Conservation (phyloP, 1,140 invertebrate genomes). For the Heterodera schachtii region DNA sequence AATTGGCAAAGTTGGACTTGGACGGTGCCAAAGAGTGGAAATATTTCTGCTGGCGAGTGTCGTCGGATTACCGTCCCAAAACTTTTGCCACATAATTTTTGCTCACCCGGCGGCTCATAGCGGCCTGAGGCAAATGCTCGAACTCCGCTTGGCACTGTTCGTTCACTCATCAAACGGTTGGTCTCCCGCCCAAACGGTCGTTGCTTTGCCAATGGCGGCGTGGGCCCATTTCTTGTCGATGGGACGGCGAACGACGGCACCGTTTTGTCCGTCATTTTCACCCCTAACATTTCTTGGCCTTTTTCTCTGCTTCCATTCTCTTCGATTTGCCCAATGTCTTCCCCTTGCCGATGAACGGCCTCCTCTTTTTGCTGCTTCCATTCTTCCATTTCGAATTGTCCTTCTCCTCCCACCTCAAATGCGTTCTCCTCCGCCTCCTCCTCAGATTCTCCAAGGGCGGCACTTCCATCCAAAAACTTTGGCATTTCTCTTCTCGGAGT, state of each 20-base stretch:
- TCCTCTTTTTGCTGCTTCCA: neutral
- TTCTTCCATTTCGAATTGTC: no score
- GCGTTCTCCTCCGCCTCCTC: neutral
- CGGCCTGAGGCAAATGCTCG: slow-evolving; percentile 7
- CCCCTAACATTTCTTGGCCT: no score
- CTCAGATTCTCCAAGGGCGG: neutral
- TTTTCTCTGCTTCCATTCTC: no score
- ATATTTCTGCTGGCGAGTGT: neutral
- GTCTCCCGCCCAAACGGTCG: neutral
- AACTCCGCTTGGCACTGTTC: neutral
- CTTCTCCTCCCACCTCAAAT: neutral
- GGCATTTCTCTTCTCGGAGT: no score
- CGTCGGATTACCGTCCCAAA: no score
- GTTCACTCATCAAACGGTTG: neutral
- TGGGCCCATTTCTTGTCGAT: neutral
- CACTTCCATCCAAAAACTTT: neutral
- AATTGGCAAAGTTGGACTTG: neutral
- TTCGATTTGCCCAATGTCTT: neutral
- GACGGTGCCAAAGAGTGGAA: slow-evolving; percentile 2
- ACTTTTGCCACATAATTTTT: neutral
- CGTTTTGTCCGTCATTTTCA: neutral
- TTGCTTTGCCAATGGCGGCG: neutral
- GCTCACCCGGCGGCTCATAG: slow-evolving; percentile 20
- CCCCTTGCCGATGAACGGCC: no score
- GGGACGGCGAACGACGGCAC: neutral